Evolutionary conservation across 2,888 invertebrate genomes (phyloP), one percentile per base, ranked within the genome.

Genomic region (Aethes cnicana): DNA sequence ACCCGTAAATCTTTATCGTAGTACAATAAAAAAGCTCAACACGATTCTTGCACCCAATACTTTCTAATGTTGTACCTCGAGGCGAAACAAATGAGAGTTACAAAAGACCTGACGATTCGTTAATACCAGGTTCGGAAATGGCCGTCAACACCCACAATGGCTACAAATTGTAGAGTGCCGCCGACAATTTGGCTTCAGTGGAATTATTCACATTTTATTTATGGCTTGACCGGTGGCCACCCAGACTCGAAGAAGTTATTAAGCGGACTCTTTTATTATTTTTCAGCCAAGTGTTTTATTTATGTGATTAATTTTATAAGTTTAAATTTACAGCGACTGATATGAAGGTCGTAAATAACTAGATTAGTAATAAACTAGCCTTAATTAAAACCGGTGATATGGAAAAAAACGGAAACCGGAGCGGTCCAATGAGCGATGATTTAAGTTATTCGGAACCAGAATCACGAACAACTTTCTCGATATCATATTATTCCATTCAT

Each of bases 51-150:
- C 57, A 57, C 57, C 62, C 70, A 61, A 71, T 72, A 84, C 88
- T 88, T 89, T 89, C 88, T 88, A 88, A 88, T 85, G 86, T 83
- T 71, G 70, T 81, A 68, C 79, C 88, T 72, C 59, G 71, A 64
- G 81, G 87, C 85, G 66, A 79, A 79, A 77, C 72, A 79, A 79
- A 81, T 74, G 77, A 77, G 73, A 72, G 72, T 73, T 73, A 73
- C 79, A 80, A 77, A 77, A 74, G 63, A 68, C 69, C 74, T 74
- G 75, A 73, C 69, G 72, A 73, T 69, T 68, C 68, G 68, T 65
- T 65, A 68, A 74, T 72, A 59, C 55, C 57, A 53, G 64, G 58
- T 63, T 66, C 58, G 60, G 54, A 56, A 57, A 59, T 59, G 53
- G 58, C 55, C 61, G 61, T 57, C 57, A 61, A 59, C 68, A 68